These are phyloP conservation scores for Meganola albula DNA, from an alignment of 2,888 invertebrate species.

Conservation along the genomic window DNA sequence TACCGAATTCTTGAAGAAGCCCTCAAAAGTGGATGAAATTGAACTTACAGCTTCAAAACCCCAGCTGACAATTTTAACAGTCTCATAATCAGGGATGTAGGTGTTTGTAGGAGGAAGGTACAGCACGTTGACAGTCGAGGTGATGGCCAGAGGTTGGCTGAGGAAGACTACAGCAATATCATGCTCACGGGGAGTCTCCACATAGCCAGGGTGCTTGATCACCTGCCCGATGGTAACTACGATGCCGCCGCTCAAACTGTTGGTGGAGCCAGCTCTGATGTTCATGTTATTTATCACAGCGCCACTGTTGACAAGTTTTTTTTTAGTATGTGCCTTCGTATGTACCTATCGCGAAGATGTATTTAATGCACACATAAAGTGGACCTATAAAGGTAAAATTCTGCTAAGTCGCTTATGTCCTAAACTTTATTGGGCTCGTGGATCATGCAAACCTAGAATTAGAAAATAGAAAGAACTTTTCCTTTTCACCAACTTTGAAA, in stretches of 20 bases:
- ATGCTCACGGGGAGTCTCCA: slow-evolving; percentile 29
- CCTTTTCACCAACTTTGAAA: too few species aligned
- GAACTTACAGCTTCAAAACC: slow-evolving; percentile 52
- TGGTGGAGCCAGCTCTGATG: slow-evolving; percentile 48
- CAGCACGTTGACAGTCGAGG: slow-evolving; percentile 29
- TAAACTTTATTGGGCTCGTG: too few species aligned
- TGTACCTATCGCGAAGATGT: too few species aligned
- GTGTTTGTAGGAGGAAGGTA: slow-evolving; percentile 39
- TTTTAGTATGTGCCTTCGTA: neutral
- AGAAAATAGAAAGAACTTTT: too few species aligned
- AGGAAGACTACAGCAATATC: slow-evolving; percentile 42
- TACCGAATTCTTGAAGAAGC: too few species aligned
- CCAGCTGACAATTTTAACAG: slow-evolving; percentile 46
- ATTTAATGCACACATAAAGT: too few species aligned
- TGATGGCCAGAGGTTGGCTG: slow-evolving; percentile 28
- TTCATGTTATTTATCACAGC: slow-evolving; percentile 31
- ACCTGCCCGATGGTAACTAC: slow-evolving; percentile 24
- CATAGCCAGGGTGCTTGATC: slow-evolving; percentile 38
- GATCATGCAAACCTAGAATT: too few species aligned
- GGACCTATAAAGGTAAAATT: too few species aligned
- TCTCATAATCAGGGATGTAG: slow-evolving; percentile 34
- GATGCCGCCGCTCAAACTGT: slow-evolving; percentile 41
- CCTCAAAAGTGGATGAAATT: too few species aligned
- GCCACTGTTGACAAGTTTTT: slow-evolving; percentile 29
- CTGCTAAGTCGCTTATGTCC: too few species aligned